Percentiles rank a stretch among this genome's conserved stretches.
These are phyloP conservation scores for Calephelis virginiensis DNA, from an alignment of 1,140 invertebrate genomes.

Conservation along the genomic window DNA sequence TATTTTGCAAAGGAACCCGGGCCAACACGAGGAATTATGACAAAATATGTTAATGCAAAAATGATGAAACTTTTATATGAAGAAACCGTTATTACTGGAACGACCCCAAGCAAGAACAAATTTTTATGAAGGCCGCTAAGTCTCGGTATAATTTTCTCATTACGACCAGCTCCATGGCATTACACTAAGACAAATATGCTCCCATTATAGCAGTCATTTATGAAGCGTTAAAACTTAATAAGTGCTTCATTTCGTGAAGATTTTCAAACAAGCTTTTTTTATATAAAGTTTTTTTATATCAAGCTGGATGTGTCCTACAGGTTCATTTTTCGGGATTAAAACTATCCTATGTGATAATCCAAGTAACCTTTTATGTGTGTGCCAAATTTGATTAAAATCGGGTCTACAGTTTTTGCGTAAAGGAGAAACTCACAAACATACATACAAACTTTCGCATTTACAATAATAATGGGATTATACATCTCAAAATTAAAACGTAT, in stretches of 20 bases:
- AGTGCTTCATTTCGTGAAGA: conserved; percentile 15
- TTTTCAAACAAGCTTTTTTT: conserved; percentile 6
- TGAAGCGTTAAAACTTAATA: conserved; percentile 38
- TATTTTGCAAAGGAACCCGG: too few species aligned
- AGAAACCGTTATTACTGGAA: conserved; percentile 40
- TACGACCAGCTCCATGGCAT: conserved; percentile 42
- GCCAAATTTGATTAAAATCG: too few species aligned
- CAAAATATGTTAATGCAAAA: conserved; percentile 1
- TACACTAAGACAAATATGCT: conserved; percentile 49
- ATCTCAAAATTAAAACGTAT: too few species aligned
- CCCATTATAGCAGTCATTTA: conserved; percentile 55
- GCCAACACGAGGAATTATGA: too few species aligned
- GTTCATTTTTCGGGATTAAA: too few species aligned
- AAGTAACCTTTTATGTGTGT: too few species aligned
- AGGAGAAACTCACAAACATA: too few species aligned
- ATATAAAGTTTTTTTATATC: not conserved
- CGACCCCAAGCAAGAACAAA: conserved; percentile 61
- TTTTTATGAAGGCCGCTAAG: conserved; percentile 72
- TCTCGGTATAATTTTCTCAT: conserved; percentile 72
- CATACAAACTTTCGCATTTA: too few species aligned
- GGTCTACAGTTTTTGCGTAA: too few species aligned
- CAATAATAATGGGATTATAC: too few species aligned
- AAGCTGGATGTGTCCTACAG: too few species aligned
- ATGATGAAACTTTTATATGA: conserved; percentile 17
- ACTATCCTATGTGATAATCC: too few species aligned